These are phyloP conservation scores for Polyommatus iphigenia DNA, from an alignment of 2,888 invertebrate species.

Conservation along the genomic window DNA sequence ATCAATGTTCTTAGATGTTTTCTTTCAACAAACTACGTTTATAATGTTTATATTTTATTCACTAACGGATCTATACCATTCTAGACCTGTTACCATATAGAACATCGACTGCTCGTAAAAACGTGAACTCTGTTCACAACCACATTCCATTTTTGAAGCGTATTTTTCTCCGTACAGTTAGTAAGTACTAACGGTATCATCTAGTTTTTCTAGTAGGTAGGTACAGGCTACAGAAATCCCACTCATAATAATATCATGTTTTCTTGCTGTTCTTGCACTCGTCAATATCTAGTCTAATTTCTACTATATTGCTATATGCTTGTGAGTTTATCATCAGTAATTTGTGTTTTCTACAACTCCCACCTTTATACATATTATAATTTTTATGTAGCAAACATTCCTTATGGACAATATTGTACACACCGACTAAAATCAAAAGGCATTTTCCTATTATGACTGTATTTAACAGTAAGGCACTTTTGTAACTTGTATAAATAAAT, in stretches of 20 bases:
- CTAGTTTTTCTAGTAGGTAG: background rate
- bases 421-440: conserved; percentile 8
- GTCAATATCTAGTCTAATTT: background rate
- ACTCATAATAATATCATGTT: background rate
- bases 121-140: background rate
- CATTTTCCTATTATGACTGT: conserved; percentile 12
- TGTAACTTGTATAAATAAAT: conserved; percentile 59
- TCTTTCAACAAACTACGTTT: background rate
- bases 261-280: background rate
- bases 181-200: background rate
- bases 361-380: background rate
- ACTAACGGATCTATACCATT: background rate
- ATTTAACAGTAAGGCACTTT: conserved; percentile 52
- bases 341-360: background rate
- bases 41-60: background rate
- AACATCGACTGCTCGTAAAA: background rate
- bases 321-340: background rate
- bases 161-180: background rate
- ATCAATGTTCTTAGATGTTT: background rate
- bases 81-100: background rate
- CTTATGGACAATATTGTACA: conserved; percentile 15
- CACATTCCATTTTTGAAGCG: background rate
- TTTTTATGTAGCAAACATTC: conserved; percentile 18
- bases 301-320: background rate
- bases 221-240: background rate